A percentile compares a stretch with the other conserved stretches of the same genome.
Conservation (phyloP, 2,888 invertebrate genomes). For the Epistrophe eligans region DNA sequence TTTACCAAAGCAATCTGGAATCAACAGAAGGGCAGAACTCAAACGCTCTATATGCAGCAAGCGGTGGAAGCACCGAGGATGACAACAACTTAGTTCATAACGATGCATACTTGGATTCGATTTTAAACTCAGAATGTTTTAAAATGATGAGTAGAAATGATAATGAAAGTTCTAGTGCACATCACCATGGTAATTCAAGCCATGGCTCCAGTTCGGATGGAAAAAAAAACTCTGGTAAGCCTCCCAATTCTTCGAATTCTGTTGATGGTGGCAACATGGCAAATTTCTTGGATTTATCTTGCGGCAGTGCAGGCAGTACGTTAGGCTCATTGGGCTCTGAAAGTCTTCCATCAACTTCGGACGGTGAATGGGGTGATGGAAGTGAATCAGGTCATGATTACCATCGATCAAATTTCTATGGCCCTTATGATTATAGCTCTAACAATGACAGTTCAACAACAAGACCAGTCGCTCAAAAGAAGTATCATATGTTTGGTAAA, state of each 20-base stretch:
- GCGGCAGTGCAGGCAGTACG: constrained; percentile 96
- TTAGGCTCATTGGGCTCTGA: constrained; percentile 98
- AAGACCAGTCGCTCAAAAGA: constrained; percentile 91
- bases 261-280: constrained; percentile 27
- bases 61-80: not conserved
- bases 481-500: constrained; percentile 96
- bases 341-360: constrained; percentile 93
- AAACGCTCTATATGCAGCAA: not conserved
- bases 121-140: constrained; percentile 21
- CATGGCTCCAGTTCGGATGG: not conserved
- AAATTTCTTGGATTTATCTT: constrained; percentile 92
- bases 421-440: constrained; percentile 90
- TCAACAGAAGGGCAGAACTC: not conserved
- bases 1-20: not conserved
- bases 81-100: not conserved
- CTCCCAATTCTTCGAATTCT: not conserved
- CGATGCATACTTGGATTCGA: constrained; percentile 27
- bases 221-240: not conserved
- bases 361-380: constrained; percentile 96
- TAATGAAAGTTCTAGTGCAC: constrained; percentile 2
- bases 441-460: constrained; percentile 83
- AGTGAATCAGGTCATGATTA: constrained; percentile 94
- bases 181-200: not conserved
- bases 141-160: constrained; percentile 13
- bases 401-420: constrained; percentile 84